phyloP scores from a whole-genome alignment of 2,797 vertebrate genomes.

The Psittacula derbiana region DNA sequence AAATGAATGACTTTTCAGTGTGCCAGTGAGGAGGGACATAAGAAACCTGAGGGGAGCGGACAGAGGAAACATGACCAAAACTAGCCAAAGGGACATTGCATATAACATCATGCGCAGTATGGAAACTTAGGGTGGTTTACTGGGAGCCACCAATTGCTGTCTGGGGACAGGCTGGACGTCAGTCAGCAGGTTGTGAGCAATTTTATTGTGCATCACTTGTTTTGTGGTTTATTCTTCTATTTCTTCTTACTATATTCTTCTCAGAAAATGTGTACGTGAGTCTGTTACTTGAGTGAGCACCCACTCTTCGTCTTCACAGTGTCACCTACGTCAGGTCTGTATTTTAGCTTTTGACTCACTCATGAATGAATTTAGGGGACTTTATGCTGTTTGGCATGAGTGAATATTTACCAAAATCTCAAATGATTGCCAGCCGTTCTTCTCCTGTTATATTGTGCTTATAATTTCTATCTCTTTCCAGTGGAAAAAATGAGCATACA shows the following conservation, averaged over 20 bases:
- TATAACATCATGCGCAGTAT: neutral
- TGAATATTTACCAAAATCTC: neutral
- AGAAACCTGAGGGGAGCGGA: neutral
- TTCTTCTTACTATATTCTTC: neutral
- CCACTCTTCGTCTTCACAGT: neutral
- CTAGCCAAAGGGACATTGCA: neutral
- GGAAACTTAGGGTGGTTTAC: neutral
- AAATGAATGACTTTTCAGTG: neutral
- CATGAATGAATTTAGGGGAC: neutral
- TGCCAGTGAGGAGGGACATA: neutral
- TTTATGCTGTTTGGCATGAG: neutral
- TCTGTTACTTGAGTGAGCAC: neutral
- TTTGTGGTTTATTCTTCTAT: neutral
- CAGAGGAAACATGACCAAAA: neutral
- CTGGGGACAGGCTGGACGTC: neutral
- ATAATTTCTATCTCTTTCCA: neutral
- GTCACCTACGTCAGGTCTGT: fast-evolving
- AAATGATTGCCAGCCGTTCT: neutral
- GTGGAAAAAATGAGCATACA: neutral
- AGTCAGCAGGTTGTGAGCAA: neutral
- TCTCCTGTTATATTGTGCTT: neutral
- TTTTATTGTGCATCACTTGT: neutral
- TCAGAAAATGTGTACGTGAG: neutral
- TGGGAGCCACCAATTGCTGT: neutral
- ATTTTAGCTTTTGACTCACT: neutral